Percentiles rank a stretch among this genome's conserved stretches.
These are phyloP conservation scores for Tetrax tetrax DNA, from an alignment of 2,113 vertebrate genomes.

Conservation along the genomic window DNA sequence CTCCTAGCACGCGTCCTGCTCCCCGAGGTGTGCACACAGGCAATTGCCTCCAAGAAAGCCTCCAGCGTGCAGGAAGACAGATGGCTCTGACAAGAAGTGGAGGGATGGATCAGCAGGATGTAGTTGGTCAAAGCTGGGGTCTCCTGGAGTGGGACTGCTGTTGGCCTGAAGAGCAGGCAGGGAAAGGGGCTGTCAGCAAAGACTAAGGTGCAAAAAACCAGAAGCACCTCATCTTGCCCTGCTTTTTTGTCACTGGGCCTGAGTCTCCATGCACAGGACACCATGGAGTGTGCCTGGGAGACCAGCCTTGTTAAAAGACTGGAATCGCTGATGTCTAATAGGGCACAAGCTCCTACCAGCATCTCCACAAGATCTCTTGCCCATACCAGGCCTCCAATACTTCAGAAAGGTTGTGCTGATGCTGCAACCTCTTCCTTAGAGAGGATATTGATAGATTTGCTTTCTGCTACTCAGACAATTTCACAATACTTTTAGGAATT, in stretches of 20 bases:
- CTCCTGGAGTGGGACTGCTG: background rate
- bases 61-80: background rate
- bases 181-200: background rate
- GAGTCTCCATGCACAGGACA: background rate
- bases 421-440: background rate
- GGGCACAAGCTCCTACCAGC: background rate
- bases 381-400: background rate
- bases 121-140: background rate
- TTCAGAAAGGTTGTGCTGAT: background rate
- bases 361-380: background rate
- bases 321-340: accelerated
- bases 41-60: background rate
- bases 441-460: background rate
- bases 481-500: background rate
- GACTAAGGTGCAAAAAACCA: background rate
- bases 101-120: background rate
- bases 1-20: background rate
- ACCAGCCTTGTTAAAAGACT: background rate
- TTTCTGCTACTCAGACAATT: background rate
- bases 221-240: background rate
- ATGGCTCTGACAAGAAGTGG: background rate
- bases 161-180: background rate
- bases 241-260: background rate
- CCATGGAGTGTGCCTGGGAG: background rate
- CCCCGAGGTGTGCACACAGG: background rate